phyloP scores from a whole-genome alignment of 1,140 invertebrate species.

The Drosophila triauraria region DNA sequence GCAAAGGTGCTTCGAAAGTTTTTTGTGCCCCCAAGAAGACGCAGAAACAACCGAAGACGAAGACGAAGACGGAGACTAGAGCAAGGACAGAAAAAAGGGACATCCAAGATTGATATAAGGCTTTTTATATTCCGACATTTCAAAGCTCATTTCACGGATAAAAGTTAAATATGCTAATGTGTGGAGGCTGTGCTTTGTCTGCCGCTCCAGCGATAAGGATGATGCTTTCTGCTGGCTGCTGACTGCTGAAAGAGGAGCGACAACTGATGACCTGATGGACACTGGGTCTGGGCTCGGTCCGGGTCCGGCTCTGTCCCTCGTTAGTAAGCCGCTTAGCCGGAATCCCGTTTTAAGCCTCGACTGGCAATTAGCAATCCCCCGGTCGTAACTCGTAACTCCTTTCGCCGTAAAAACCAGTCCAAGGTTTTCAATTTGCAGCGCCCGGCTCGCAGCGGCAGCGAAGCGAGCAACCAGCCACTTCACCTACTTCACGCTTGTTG shows the following conservation, averaged over 20 bases:
- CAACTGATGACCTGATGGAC: constrained; percentile 39
- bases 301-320: constrained; percentile 2
- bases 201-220: constrained; percentile 32
- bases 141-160: constrained; percentile 70
- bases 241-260: constrained; percentile 12
- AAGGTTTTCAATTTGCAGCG: constrained; percentile 76
- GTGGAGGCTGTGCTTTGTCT: constrained; percentile 44
- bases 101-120: constrained; percentile 80
- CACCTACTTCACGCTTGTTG: constrained; percentile 81
- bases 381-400: constrained; percentile 48
- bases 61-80: constrained; percentile 1
- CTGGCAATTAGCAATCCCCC: constrained; percentile 65
- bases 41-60: constrained; percentile 36
- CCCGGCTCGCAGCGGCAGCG: constrained; percentile 31
- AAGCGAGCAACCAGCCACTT: constrained; percentile 52
- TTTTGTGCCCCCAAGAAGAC: constrained; percentile 26
- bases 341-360: constrained; percentile 43
- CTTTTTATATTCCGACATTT: constrained; percentile 81
- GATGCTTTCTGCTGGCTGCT: constrained; percentile 1
- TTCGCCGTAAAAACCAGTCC: constrained; percentile 65
- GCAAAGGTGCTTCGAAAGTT: constrained; percentile 69
- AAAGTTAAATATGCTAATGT: constrained; percentile 81
- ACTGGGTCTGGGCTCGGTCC: constrained; percentile 11
- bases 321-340: constrained; percentile 46
- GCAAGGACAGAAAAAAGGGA: constrained; percentile 46